Percentiles rank a stretch among this genome's conserved stretches.
phyloP scores from a whole-genome alignment of 1,140 invertebrate genomes.

The Papilio aristodemus region DNA sequence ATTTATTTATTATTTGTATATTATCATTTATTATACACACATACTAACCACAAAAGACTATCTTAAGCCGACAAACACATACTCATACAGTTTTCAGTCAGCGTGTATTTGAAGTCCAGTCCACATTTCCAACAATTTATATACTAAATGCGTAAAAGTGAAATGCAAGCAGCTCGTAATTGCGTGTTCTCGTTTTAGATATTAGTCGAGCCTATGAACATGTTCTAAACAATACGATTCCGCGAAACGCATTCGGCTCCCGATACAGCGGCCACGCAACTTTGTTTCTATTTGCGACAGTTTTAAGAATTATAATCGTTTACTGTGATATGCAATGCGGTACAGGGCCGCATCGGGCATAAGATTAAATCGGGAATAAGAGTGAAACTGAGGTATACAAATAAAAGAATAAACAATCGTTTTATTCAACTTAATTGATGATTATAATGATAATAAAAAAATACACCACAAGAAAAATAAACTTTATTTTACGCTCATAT shows the following conservation, averaged over 20 bases:
- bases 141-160: constrained; percentile 39
- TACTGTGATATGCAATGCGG: constrained; percentile 20
- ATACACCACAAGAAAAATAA: too few relatives aligned
- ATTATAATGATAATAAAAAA: too few relatives aligned
- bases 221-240: constrained; percentile 67
- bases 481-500: too few relatives aligned
- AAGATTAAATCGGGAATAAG: background rate
- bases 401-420: too few relatives aligned
- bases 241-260: constrained; percentile 53
- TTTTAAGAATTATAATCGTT: constrained; percentile 54
- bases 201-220: constrained; percentile 59
- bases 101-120: background rate
- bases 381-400: too few relatives aligned
- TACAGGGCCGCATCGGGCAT: background rate
- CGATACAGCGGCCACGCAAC: constrained; percentile 36
- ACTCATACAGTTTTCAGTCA: background rate
- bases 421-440: too few relatives aligned
- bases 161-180: constrained; percentile 47
- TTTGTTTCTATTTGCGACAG: constrained; percentile 46
- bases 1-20: too few relatives aligned
- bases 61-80: background rate
- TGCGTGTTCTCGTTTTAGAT: constrained; percentile 55
- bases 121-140: background rate
- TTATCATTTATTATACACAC: too few relatives aligned
- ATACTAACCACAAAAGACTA: background rate